Evolutionary conservation across 2,888 invertebrate species (phyloP).

Genomic region (Drosophila macrospina): DNA sequence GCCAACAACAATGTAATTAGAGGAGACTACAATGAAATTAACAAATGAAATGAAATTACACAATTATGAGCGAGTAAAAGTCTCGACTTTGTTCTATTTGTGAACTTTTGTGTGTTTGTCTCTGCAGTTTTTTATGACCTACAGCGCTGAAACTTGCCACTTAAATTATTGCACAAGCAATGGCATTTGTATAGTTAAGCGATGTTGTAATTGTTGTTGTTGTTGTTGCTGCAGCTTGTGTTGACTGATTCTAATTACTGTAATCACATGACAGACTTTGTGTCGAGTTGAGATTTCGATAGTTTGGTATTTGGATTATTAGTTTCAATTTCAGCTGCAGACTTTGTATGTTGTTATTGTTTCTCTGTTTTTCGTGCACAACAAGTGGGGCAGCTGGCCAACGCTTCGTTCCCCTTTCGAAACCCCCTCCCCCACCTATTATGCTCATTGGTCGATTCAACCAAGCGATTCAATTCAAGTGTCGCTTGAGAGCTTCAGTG

Average conservation of each 20-base stretch:
- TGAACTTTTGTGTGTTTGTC: conserved; percentile 1
- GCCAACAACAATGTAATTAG: neutral
- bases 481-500: conserved; percentile 6
- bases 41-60: neutral
- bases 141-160: neutral
- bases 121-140: conserved; percentile 12
- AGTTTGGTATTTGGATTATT: conserved; percentile 13
- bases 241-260: conserved; percentile 9
- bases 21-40: neutral
- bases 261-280: conserved; percentile 16
- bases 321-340: conserved; percentile 11
- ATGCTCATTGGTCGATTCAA: conserved; percentile 10
- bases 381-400: conserved; percentile 20
- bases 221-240: conserved; percentile 12
- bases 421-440: neutral
- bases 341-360: neutral
- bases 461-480: conserved; percentile 22
- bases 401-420: neutral
- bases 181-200: neutral
- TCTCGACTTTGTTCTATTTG: neutral
- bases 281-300: neutral
- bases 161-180: conserved; percentile 20
- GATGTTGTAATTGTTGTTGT: neutral
- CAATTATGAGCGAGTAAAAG: neutral
- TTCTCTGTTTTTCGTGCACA: conserved; percentile 11